Percentiles rank a stretch among this genome's conserved stretches.
phyloP scores from a whole-genome alignment of 1,140 invertebrate genomes.

The Cyrtorhinus lividipennis region DNA sequence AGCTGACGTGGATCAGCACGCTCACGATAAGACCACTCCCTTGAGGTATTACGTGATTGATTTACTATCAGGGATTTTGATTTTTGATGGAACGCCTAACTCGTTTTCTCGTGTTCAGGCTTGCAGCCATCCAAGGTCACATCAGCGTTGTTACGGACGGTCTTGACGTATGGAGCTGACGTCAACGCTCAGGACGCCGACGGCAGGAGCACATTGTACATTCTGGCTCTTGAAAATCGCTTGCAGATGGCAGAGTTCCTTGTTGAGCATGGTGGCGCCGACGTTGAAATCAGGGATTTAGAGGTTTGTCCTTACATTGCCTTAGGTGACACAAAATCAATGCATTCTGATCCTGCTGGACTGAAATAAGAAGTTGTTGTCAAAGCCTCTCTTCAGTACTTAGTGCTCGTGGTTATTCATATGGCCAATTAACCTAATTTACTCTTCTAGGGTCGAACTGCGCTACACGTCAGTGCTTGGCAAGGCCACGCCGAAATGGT shows the following conservation, averaged over 20 bases:
- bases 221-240: conserved; percentile 80
- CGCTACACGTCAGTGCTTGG: conserved; percentile 86
- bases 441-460: conserved; percentile 79
- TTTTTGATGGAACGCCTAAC: background rate
- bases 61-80: background rate
- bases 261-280: conserved; percentile 57
- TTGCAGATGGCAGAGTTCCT: conserved; percentile 70
- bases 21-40: conserved; percentile 87
- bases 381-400: background rate
- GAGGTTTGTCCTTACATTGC: too few species aligned
- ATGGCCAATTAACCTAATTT: too few species aligned
- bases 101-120: conserved; percentile 34
- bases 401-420: too few species aligned
- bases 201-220: conserved; percentile 79
- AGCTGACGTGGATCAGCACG: conserved; percentile 72
- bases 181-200: conserved; percentile 83
- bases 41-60: conserved; percentile 45
- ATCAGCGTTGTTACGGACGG: conserved; percentile 60
- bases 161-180: conserved; percentile 64
- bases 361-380: background rate
- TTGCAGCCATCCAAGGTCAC: conserved; percentile 75
- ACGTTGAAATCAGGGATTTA: conserved; percentile 72
- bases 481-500: conserved; percentile 86
- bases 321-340: conserved; percentile 35
- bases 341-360: background rate